These are phyloP conservation scores for Bubo scandiacus DNA, from an alignment of 2,113 vertebrate genomes.

Conservation along the genomic window DNA sequence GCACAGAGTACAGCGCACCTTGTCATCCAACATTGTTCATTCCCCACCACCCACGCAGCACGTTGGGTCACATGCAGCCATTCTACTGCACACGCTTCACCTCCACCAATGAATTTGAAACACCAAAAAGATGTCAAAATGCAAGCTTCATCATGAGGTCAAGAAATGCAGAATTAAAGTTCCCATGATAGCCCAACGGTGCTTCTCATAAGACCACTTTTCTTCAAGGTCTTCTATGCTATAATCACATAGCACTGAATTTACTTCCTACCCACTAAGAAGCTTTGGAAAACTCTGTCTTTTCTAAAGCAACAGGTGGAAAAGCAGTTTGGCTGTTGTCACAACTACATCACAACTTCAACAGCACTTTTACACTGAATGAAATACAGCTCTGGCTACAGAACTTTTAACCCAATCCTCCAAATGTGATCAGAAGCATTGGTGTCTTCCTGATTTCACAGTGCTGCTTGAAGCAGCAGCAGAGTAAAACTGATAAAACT, in stretches of 20 bases:
- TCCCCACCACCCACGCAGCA: neutral
- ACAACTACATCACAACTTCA: neutral
- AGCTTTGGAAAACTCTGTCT: neutral
- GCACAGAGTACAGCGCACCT: neutral
- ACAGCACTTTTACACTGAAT: neutral
- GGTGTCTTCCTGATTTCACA: neutral
- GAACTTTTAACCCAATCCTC: neutral
- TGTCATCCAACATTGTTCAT: neutral
- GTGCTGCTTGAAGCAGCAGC: neutral
- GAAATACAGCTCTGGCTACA: neutral
- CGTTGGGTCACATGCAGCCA: fast-evolving
- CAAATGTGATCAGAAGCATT: neutral
- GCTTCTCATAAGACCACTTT: neutral
- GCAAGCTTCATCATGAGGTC: neutral
- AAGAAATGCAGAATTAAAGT: neutral
- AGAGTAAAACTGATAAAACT: neutral
- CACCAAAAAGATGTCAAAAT: neutral
- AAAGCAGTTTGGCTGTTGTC: neutral
- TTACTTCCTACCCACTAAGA: neutral
- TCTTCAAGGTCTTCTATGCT: neutral
- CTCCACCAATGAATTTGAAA: neutral
- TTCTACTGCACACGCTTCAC: neutral
- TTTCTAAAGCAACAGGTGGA: neutral
- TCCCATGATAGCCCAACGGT: neutral
- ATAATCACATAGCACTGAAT: neutral